A percentile compares a stretch with the other conserved stretches of the same genome.
Conservation (phyloP, 2,797 vertebrate species). For the Avahi laniger region DNA sequence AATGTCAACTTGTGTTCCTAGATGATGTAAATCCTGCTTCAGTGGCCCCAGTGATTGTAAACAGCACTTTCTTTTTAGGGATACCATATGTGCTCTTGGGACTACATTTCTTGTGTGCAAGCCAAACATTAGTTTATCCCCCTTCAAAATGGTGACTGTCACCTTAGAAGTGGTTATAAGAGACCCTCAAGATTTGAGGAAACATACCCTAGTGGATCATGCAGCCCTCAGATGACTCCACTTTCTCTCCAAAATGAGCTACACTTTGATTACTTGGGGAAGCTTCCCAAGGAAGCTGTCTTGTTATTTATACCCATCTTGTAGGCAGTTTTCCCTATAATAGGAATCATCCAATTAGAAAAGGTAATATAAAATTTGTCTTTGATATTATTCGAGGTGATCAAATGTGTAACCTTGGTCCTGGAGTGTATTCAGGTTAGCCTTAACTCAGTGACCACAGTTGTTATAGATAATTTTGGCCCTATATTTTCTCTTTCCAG, state of each 20-base stretch:
- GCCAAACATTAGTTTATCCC: not conserved
- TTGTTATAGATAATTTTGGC: not conserved
- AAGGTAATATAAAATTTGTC: not conserved
- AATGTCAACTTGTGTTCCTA: not conserved
- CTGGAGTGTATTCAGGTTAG: not conserved
- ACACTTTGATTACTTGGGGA: not conserved
- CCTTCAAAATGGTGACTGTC: not conserved
- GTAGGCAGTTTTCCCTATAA: not conserved
- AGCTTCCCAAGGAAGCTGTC: not conserved
- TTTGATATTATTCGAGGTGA: not conserved
- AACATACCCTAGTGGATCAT: not conserved
- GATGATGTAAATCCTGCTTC: not conserved
- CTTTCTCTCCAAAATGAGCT: not conserved
- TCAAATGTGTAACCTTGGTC: not conserved
- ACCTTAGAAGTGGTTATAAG: not conserved
- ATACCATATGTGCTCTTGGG: not conserved
- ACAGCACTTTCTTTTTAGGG: not conserved
- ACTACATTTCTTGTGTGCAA: not conserved
- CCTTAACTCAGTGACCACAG: not conserved
- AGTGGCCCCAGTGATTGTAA: not conserved
- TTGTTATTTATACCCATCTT: not conserved
- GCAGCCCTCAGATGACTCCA: not conserved
- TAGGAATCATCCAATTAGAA: not conserved
- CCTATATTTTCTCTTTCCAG: not conserved
- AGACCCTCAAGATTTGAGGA: not conserved